Percentiles rank a stretch among this genome's conserved stretches.
phyloP scores from a whole-genome alignment of 1,140 invertebrate genomes.

The Brachionus angularis region DNA sequence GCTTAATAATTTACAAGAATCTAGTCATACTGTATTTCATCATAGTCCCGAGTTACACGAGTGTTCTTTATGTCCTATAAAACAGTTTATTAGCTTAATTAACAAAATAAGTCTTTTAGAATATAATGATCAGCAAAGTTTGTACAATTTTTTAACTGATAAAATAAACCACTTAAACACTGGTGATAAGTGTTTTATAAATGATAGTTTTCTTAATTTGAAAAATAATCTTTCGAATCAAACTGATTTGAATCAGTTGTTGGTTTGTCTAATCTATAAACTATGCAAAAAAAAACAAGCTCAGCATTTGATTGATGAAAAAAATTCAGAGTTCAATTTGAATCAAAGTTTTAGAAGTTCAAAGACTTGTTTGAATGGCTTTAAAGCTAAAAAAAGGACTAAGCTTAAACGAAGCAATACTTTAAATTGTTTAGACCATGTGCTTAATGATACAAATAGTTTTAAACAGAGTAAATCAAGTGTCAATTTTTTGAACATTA shows the following conservation, averaged over 20 bases:
- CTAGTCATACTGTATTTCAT: too few relatives aligned
- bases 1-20: neutral
- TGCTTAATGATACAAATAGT: neutral
- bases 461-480: too few relatives aligned
- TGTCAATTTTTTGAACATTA: too few relatives aligned
- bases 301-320: constrained; percentile 15
- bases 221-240: too few relatives aligned
- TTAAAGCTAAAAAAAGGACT: constrained; percentile 3
- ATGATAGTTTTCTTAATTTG: too few relatives aligned
- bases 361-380: too few relatives aligned
- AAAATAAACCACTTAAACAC: constrained; percentile 4
- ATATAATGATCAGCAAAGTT: neutral
- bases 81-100: constrained; percentile 18
- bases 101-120: constrained; percentile 15
- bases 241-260: constrained; percentile 5
- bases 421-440: neutral
- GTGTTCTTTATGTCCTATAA: constrained; percentile 5
- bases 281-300: constrained; percentile 5
- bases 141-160: constrained; percentile 32
- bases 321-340: neutral
- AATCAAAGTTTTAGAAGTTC: neutral
- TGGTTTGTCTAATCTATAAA: constrained; percentile 11
- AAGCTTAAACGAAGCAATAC: neutral
- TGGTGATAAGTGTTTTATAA: too few relatives aligned
- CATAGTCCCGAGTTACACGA: neutral